phyloP scores from a whole-genome alignment of 1,140 invertebrate genomes.

The Drosophila miranda region DNA sequence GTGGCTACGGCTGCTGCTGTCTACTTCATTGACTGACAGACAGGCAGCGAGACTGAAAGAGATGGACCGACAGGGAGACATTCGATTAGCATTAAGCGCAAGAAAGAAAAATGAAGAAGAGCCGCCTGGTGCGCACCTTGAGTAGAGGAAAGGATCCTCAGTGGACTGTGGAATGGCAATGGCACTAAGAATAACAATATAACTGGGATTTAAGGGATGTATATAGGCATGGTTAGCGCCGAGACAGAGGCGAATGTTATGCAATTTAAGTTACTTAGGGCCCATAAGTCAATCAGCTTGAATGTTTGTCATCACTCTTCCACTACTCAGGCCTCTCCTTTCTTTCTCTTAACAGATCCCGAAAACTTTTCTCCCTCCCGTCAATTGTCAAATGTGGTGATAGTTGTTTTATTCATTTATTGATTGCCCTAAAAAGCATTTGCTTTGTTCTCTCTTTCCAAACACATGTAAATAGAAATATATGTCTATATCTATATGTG shows the following conservation, averaged over 20 bases:
- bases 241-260: slow-evolving; percentile 55
- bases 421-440: slow-evolving; percentile 39
- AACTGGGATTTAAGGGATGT: neutral
- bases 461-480: neutral
- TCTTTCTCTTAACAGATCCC: neutral
- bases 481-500: neutral
- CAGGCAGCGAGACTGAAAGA: slow-evolving; percentile 17
- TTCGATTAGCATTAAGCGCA: slow-evolving; percentile 74
- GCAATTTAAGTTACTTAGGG: slow-evolving; percentile 78
- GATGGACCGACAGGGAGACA: slow-evolving; percentile 50
- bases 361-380: neutral
- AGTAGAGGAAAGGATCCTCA: slow-evolving; percentile 17
- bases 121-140: slow-evolving; percentile 16
- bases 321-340: slow-evolving; percentile 2
- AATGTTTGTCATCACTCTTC: slow-evolving; percentile 70
- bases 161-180: neutral
- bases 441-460: neutral
- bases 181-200: neutral
- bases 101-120: slow-evolving; percentile 35
- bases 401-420: slow-evolving; percentile 10
- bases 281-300: slow-evolving; percentile 72
- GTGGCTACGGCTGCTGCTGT: slow-evolving; percentile 4
- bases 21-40: slow-evolving; percentile 30
- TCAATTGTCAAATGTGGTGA: slow-evolving; percentile 27
- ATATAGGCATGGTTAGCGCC: neutral